Base-by-base conservation (phyloP, 2,888 invertebrate species). In the Drosophila prostipennis region DNA sequence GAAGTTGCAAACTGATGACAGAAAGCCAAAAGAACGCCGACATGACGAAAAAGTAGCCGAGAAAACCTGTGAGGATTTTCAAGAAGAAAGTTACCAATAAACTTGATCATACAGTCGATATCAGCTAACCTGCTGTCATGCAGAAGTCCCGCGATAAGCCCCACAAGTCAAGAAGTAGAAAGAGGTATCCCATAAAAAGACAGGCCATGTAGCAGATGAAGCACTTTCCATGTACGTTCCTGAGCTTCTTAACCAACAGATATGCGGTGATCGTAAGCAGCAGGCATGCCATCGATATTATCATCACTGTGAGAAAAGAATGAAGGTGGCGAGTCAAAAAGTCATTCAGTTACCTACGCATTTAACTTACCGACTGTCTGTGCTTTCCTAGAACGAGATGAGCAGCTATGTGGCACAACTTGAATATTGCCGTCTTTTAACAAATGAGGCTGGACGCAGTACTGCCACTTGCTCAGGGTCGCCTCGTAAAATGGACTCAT, bases 21-120 rank as follows among this genome's bases (percentile, higher is more conserved):
- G 96, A 96, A 80, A 97, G 93, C 97, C 97, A 97, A 90, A 96
- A 95, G 93, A 96, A 96, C 75, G 95, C 95, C 19, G 95, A 94
- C 91, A 96, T 93, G 88, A 96, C 95, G 65, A 94, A 94, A 91
- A 94, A 96, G 91, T 96, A 94, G 48, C 85, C 81, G 6, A 78
- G 7, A 26, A 79, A 89, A 8, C 90, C 91, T 91, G 11, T 6
- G 61, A 60, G 3, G 26, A 8, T 8, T 3, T 11, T 4, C 0
- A 11, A 13, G 4, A 34, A 0, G 1, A 3, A 11, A 5, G 11
- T 34, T 34, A 11, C 4, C 13, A 5, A 1, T 4, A 3, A 11
- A 34, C 4, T 4, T 34, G 34, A 11, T 34, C 34, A 34, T 11
- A 11, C 1, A 34, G 5, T 5, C 11, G 34, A 4, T 5, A 34